Base-by-base conservation (phyloP, 2,113 vertebrate genomes). In the Sebastes schlegelii region DNA sequence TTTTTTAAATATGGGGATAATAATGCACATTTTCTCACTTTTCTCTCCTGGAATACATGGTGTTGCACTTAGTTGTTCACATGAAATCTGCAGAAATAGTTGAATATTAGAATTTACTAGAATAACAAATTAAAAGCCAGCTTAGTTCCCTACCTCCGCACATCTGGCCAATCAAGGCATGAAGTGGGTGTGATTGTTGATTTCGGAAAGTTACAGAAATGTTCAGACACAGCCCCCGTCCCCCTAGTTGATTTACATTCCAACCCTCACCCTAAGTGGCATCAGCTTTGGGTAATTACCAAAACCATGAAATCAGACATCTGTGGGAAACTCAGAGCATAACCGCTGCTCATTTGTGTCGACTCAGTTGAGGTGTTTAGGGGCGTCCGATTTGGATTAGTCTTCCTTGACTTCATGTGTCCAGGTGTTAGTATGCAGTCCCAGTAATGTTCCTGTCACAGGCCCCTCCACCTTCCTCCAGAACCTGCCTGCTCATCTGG, bases 341-440 rank as follows among this genome's bases (percentile, higher is more conserved):
- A 45, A 55, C 55, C 2, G n/a, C n/a, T 72, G 43, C 13, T 81
- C 8, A 9, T 76, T 12, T 4, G 1, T 55, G 61, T 57, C 61
- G 13, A 62, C 26, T 45, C 17, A 10, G 26, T 58, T 26, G 63
- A 48, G 1, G 9, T 55, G 19, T 49, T 58, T 69, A 1, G 1
- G 1, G 3, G 8, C 42, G 58, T 82, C 68, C 77, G 68, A 69
- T 63, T 49, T 62, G 0, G 21, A 45, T 84, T 89, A 78, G 61
- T 74, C 63, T 57, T 94, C 95, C 95, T 95, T 97, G 93, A 96
- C 91, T 79, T 57, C 8, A 43, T 82, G 75, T 80, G 60, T 43
- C 73, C 81, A 97, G 87, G 83, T 98, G 81, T 91, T 96, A 84
- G 88, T 96, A 6, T 97, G 95, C 75, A 93, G 95, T 82, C 96